Base-by-base conservation (phyloP, 2,888 invertebrate species). In the Ischnura elegans region DNA sequence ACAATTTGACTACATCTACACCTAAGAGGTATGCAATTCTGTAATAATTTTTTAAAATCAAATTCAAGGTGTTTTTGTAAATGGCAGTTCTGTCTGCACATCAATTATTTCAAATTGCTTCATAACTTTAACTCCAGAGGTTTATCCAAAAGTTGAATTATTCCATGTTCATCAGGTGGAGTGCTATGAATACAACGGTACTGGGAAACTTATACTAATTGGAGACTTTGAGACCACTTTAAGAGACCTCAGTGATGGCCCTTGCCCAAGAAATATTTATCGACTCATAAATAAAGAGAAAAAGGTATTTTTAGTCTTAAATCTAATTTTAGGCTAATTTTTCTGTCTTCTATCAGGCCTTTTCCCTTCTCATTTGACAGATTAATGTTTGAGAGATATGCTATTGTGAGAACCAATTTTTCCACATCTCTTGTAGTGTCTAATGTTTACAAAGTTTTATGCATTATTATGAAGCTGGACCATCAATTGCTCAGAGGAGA, bases 171-270 rank as follows among this genome's bases (percentile, higher is more conserved):
- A 25, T 25, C 43, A 90, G 90, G 42, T 93, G 66, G 96, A 96
- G 94, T 96, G 96, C 94, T 96, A 95, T 95, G 96, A 97, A 95
- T 96, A 96, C 96, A 96, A 96, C 95, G 95, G 95, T 76, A 96
- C 96, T 95, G 96, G 96, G 76, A 95, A 95, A 93, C 95, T 96
- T 95, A 96, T 96, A 94, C 95, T 96, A 87, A 96, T 97, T 94
- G 97, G 97, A 85, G 95, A 96, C 93, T 96, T 96, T 94, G 95
- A 95, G 93, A 95, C 96, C 2, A 96, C 96, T 42, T 94, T 96
- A 13, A 95, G 96, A 93, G 95, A 96, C 94, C 95, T 97, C 2
- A 94, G 95, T 0, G 94, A 95, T 94, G 96, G 95, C 0, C 95
- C 95, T 85, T 95, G 95, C 55, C 94, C 95, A 4, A 94, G 94